Evolutionary conservation across 2,113 vertebrate species (phyloP).

Genomic region (Cervus canadensis): DNA sequence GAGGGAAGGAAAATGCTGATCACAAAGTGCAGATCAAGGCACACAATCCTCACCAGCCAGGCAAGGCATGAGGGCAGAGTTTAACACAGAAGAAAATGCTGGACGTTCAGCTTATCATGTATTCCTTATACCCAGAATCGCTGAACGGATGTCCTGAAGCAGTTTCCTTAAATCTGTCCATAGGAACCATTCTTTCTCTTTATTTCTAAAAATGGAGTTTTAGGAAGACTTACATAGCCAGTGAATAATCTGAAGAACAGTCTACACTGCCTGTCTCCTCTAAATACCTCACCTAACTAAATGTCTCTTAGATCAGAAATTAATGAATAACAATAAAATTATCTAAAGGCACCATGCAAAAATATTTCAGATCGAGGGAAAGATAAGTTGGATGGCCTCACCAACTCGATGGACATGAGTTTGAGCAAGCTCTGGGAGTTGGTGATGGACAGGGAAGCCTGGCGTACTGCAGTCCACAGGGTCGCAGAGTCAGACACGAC

Average conservation of each 20-base stretch:
- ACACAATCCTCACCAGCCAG: not conserved
- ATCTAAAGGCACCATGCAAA: not conserved
- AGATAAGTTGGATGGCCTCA: not conserved
- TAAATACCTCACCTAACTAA: not conserved
- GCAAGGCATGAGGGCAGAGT: not conserved
- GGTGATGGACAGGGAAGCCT: not conserved
- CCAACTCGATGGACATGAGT: not conserved
- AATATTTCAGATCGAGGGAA: not conserved
- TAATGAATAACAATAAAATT: not conserved
- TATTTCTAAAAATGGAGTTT: not conserved
- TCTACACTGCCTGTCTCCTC: not conserved
- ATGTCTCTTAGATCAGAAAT: not conserved
- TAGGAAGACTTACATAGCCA: not conserved
- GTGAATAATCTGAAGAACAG: not conserved
- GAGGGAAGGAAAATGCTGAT: not conserved
- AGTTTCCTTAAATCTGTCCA: not conserved
- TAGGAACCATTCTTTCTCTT: not conserved
- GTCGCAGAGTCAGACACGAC: accelerated
- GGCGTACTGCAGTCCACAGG: not conserved
- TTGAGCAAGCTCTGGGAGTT: not conserved
- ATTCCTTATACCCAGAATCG: not conserved
- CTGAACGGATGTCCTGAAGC: not conserved
- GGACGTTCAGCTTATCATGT: accelerated
- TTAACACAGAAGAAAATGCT: not conserved
- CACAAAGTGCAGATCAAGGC: not conserved